Evolutionary conservation across 2,113 vertebrate species (phyloP).

Genomic region (Gracilinanus agilis): DNA sequence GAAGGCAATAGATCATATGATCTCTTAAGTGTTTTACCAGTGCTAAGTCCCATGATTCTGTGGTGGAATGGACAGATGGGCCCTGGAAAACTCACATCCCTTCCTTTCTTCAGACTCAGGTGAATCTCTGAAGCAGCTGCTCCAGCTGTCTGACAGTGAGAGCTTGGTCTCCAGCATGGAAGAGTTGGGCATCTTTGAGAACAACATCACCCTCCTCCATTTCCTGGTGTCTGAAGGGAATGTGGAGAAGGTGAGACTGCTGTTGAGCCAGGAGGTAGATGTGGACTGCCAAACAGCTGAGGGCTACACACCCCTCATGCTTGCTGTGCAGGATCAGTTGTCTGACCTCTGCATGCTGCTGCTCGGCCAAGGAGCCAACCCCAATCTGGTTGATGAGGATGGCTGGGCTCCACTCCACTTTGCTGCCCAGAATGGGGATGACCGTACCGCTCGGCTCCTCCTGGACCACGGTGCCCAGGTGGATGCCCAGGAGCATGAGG

Average conservation of each 20-base stretch:
- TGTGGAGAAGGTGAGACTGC: constrained; percentile 80
- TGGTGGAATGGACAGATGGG: not conserved
- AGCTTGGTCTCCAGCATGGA: constrained; percentile 77
- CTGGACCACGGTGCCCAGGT: constrained; percentile 85
- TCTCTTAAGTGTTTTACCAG: not conserved
- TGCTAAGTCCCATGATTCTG: not conserved
- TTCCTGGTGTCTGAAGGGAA: constrained; percentile 85
- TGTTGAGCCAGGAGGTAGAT: constrained; percentile 84
- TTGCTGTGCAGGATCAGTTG: constrained; percentile 85
- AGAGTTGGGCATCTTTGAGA: constrained; percentile 65
- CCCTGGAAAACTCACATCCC: not conserved
- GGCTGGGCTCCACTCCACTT: constrained; percentile 90
- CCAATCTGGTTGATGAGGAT: constrained; percentile 85
- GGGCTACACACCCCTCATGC: constrained; percentile 88
- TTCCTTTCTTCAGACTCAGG: constrained; percentile 17
- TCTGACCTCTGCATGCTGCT: constrained; percentile 85
- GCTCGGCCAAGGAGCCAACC: constrained; percentile 78
- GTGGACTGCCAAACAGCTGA: constrained; percentile 83
- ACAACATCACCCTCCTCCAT: constrained; percentile 86
- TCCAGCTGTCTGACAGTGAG: not conserved
- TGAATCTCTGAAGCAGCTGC: not conserved
- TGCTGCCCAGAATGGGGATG: constrained; percentile 89
- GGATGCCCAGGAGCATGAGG: constrained; percentile 83
- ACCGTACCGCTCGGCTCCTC: constrained; percentile 83
- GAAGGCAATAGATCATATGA: not conserved